Percentiles rank a stretch among this genome's conserved stretches.
These are phyloP conservation scores for Tor tambroides DNA, from an alignment of 2,113 vertebrate genomes.

Conservation along the genomic window DNA sequence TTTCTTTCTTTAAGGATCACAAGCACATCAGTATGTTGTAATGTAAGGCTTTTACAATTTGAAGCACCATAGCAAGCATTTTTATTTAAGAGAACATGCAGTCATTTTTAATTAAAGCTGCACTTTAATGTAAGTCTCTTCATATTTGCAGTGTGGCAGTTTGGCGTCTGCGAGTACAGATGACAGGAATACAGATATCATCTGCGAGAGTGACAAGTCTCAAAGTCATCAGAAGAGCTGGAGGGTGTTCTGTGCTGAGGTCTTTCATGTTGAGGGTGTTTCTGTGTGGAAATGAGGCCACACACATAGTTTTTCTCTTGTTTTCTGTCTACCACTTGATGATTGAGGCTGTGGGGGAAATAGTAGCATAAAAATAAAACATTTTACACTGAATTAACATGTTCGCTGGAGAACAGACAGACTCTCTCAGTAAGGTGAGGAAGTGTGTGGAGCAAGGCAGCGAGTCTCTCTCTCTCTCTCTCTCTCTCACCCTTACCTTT, in stretches of 20 bases:
- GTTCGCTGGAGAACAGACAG: not conserved
- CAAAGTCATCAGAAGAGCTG: too few relatives aligned
- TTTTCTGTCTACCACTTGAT: not conserved
- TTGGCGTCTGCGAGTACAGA: too few relatives aligned
- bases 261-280: not conserved
- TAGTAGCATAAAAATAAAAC: not conserved
- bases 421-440: not conserved
- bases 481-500: not conserved
- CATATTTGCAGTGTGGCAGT: too few relatives aligned
- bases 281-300: slow-evolving; percentile 19
- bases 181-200: too few relatives aligned
- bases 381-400: slow-evolving; percentile 20
- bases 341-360: slow-evolving; percentile 1
- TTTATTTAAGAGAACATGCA: too few relatives aligned
- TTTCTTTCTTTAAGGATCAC: too few relatives aligned
- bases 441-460: not conserved
- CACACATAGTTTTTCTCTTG: not conserved
- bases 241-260: too few relatives aligned
- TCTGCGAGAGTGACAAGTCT: too few relatives aligned
- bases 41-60: not conserved
- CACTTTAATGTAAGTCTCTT: too few relatives aligned
- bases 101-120: too few relatives aligned
- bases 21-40: too few relatives aligned
- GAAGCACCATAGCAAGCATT: not conserved
- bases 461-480: not conserved